These are phyloP conservation scores for Neoarius graeffei DNA, from an alignment of 2,113 vertebrate genomes.

Conservation along the genomic window DNA sequence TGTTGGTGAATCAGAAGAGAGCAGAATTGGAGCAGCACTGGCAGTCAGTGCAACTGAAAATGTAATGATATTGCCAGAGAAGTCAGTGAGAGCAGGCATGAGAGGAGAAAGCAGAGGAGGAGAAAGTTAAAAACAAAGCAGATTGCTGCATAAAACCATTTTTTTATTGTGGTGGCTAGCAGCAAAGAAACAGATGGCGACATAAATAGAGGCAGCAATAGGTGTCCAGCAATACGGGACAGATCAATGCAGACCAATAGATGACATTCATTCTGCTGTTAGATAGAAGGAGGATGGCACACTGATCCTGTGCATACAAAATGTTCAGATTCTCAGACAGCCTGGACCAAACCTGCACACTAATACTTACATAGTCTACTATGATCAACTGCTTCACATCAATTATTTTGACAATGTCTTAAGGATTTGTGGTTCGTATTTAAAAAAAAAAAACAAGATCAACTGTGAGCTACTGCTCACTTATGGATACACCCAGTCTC, in stretches of 20 bases:
- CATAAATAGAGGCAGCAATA: neutral
- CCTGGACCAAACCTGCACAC: neutral
- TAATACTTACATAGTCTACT: neutral
- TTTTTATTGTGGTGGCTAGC: neutral
- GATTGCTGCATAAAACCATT: neutral
- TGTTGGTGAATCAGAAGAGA: neutral
- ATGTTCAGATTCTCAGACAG: neutral
- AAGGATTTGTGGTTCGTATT: neutral
- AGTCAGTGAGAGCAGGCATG: neutral
- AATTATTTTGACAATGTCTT: neutral
- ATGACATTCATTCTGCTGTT: constrained; percentile 16
- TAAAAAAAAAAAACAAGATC: too few species aligned
- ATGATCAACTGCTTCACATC: neutral
- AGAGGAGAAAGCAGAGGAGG: neutral
- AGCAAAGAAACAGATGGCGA: constrained; percentile 9
- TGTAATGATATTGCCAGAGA: neutral
- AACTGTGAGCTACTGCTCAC: too few species aligned
- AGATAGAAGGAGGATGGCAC: neutral
- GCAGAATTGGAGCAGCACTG: neutral
- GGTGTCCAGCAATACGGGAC: neutral
- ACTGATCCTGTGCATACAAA: neutral
- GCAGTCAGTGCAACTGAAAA: neutral
- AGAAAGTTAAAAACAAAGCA: constrained; percentile 5
- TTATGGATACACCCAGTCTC: too few species aligned
- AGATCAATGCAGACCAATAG: neutral